Evolutionary conservation across 2,113 vertebrate species (phyloP).

Genomic region (Pedionomus torquatus): DNA sequence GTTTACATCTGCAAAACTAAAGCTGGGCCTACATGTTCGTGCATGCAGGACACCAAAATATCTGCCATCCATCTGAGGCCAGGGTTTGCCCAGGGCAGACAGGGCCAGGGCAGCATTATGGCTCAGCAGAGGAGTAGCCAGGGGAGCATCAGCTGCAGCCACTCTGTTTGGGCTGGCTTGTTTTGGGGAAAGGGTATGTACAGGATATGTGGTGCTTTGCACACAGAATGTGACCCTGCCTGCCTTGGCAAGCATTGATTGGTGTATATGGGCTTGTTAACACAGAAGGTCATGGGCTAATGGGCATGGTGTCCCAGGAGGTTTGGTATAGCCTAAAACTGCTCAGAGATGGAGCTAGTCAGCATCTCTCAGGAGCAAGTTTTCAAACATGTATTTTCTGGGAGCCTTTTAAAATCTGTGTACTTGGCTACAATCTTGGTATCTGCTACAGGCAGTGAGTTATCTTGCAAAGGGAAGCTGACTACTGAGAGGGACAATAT

Average conservation of each 20-base stretch:
- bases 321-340: background rate
- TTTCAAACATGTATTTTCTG: background rate
- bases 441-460: background rate
- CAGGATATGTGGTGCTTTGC: background rate
- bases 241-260: rapidly evolving
- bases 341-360: background rate
- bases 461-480: background rate
- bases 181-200: background rate
- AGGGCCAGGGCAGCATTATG: rapidly evolving
- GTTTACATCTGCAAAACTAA: too few relatives aligned
- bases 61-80: too few relatives aligned
- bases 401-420: background rate
- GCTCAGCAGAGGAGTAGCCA: background rate
- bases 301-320: rapidly evolving
- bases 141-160: background rate
- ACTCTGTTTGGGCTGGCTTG: too few relatives aligned
- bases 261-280: rapidly evolving
- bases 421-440: too few relatives aligned
- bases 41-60: rapidly evolving
- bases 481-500: background rate
- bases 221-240: background rate
- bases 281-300: background rate
- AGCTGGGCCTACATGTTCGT: background rate
- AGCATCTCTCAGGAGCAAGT: background rate
- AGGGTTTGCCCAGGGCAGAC: background rate